phyloP scores from a whole-genome alignment of 2,888 invertebrate species.

The Acanthosoma haemorrhoidale region DNA sequence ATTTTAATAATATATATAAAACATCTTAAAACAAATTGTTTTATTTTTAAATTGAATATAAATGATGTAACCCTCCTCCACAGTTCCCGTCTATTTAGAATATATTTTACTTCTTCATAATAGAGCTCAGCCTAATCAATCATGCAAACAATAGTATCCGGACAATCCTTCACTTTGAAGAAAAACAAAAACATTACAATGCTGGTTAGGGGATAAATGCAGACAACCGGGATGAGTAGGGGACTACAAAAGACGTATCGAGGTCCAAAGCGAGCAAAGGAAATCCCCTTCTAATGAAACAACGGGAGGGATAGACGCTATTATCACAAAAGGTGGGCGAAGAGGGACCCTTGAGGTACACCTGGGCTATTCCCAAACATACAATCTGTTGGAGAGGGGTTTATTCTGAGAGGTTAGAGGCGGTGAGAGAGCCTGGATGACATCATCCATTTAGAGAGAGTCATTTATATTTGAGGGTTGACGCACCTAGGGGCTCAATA shows the following conservation, averaged over 20 bases:
- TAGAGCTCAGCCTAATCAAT: no score
- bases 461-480: neutral
- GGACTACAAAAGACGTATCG: neutral
- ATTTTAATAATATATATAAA: no score
- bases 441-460: constrained; percentile 4
- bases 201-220: no score
- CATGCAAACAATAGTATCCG: no score
- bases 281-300: neutral
- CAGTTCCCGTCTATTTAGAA: no score
- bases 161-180: no score
- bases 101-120: no score
- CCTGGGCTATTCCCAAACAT: constrained; percentile 4
- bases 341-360: neutral
- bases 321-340: neutral
- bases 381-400: neutral
- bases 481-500: neutral
- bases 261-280: neutral
- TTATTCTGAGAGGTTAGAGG: no score
- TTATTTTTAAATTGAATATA: no score
- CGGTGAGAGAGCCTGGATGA: neutral
- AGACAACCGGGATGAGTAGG: neutral
- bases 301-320: neutral
- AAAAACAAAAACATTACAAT: no score
- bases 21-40: no score
- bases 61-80: no score